These are phyloP conservation scores for Bradynema listronoti DNA, from an alignment of 1,140 invertebrate genomes.

Conservation along the genomic window DNA sequence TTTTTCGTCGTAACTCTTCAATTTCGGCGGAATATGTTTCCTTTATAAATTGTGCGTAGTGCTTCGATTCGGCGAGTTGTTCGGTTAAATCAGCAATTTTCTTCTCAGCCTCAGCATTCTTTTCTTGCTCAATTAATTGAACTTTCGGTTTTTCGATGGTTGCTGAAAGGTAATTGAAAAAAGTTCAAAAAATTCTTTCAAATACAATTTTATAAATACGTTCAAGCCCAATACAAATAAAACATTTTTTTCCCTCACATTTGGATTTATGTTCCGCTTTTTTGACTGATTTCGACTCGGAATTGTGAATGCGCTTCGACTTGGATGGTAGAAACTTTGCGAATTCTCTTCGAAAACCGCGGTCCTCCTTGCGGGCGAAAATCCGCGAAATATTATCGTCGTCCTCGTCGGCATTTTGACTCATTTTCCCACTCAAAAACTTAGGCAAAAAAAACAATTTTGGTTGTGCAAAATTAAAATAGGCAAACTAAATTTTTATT, in stretches of 20 bases:
- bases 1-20: constrained; percentile 11
- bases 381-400: constrained; percentile 16
- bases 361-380: constrained; percentile 15
- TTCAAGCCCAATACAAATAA: too few species aligned
- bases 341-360: constrained; percentile 19
- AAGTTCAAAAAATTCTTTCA: background rate
- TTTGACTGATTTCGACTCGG: background rate
- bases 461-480: too few species aligned
- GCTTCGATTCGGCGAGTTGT: constrained; percentile 11
- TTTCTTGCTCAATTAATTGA: constrained; percentile 3
- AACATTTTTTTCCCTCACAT: too few species aligned
- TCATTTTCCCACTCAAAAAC: too few species aligned
- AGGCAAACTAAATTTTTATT: too few species aligned
- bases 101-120: constrained; percentile 5
- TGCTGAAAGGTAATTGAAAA: background rate
- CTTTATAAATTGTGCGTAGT: constrained; percentile 23
- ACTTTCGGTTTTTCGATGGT: constrained; percentile 11
- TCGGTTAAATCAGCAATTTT: constrained; percentile 10
- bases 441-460: too few species aligned
- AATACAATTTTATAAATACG: too few species aligned
- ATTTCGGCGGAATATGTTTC: constrained; percentile 21
- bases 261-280: background rate
- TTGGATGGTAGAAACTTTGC: too few species aligned
- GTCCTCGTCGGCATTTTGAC: too few species aligned
- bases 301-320: constrained; percentile 10